Conservation (phyloP, 2,113 vertebrate genomes). For the Eulemur rufifrons region DNA sequence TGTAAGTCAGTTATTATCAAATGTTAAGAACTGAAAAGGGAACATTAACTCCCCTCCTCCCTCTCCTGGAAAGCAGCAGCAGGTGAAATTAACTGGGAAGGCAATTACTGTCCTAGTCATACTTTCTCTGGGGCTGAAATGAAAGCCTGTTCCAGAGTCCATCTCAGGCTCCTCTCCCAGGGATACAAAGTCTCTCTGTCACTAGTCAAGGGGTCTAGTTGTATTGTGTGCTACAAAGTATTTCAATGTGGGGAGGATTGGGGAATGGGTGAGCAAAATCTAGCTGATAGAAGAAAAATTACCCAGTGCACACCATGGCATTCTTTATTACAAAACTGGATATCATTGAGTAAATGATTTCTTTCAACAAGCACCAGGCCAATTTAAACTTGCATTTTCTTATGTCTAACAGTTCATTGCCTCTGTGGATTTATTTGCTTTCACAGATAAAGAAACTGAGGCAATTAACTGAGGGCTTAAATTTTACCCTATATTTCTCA, state of each 20-base stretch:
- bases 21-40: slow-evolving; percentile 64
- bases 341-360: not conserved
- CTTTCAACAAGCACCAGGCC: not conserved
- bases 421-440: not conserved
- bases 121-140: slow-evolving; percentile 45
- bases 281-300: not conserved
- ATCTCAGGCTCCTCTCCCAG: not conserved
- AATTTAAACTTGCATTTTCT: not conserved
- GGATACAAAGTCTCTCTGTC: not conserved
- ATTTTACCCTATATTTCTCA: not conserved
- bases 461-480: not conserved
- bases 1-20: slow-evolving; percentile 76
- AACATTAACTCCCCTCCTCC: slow-evolving; percentile 68
- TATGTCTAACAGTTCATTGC: not conserved
- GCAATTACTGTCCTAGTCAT: not conserved
- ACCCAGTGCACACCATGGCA: not conserved
- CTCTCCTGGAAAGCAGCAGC: slow-evolving; percentile 23
- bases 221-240: not conserved
- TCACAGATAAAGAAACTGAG: not conserved
- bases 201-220: not conserved
- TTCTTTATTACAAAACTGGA: not conserved
- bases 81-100: slow-evolving; percentile 66
- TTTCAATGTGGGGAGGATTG: not conserved
- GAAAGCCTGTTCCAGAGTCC: not conserved
- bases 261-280: not conserved